A percentile compares a stretch with the other conserved stretches of the same genome.
Conservation (phyloP, 2,888 invertebrate species). For the Drosophila niveifrons region DNA sequence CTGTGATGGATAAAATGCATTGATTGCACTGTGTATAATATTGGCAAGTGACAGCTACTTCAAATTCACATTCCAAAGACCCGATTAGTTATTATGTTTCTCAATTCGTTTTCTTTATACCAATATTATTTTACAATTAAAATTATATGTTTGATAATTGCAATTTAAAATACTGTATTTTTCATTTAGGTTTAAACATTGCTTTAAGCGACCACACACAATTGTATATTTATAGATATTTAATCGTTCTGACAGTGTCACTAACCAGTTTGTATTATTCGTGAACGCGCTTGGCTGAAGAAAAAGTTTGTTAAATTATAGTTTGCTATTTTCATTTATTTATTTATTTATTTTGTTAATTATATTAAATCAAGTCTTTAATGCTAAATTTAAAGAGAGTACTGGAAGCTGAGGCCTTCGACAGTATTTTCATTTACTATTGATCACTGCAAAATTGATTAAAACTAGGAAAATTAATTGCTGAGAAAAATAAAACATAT, state of each 20-base stretch:
- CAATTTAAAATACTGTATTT: conserved; percentile 20
- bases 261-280: conserved; percentile 29
- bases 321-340: conserved; percentile 23
- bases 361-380: too few relatives aligned
- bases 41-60: conserved; percentile 4
- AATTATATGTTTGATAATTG: conserved; percentile 58
- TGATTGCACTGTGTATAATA: conserved; percentile 54
- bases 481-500: too few relatives aligned
- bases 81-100: conserved; percentile 48
- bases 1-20: conserved; percentile 44
- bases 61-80: conserved; percentile 7
- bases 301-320: conserved; percentile 41
- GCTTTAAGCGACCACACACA: background rate
- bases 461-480: too few relatives aligned
- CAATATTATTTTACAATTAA: conserved; percentile 79
- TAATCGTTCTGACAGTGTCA: conserved; percentile 32
- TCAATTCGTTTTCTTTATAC: conserved; percentile 67
- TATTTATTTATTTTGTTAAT: too few relatives aligned
- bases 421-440: too few relatives aligned
- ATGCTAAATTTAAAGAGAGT: too few relatives aligned
- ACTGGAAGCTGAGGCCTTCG: too few relatives aligned
- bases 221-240: conserved; percentile 19
- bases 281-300: too few relatives aligned
- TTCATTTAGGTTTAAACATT: conserved; percentile 32
- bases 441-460: too few relatives aligned